These are phyloP conservation scores for Emmelina monodactyla DNA, from an alignment of 2,888 invertebrate genomes.

Conservation along the genomic window DNA sequence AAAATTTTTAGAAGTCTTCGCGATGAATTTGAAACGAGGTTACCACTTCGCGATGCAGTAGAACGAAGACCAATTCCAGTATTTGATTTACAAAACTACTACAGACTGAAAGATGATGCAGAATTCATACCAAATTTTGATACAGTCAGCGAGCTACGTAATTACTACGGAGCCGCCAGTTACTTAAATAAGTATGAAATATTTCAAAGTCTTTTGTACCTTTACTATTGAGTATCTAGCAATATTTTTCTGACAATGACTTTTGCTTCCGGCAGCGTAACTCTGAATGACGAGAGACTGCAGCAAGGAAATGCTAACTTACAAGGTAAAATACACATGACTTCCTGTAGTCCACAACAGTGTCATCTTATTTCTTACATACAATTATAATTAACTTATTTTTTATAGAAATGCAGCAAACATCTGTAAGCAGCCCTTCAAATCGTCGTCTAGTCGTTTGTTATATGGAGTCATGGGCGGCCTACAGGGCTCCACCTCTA, in stretches of 20 bases:
- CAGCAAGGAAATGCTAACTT: constrained; percentile 54
- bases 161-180: constrained; percentile 54
- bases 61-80: constrained; percentile 65
- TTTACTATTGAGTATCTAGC: background rate
- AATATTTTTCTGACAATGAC: background rate
- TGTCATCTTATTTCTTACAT: no score
- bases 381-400: no score
- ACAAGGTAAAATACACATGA: no score
- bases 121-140: constrained; percentile 23
- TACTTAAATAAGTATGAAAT: constrained; percentile 45
- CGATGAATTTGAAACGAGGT: constrained; percentile 48
- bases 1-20: constrained; percentile 32
- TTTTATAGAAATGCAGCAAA: constrained; percentile 47
- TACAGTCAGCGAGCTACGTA: constrained; percentile 21
- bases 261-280: background rate
- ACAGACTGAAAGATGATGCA: constrained; percentile 34
- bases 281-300: constrained; percentile 35
- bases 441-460: constrained; percentile 67
- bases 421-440: constrained; percentile 25
- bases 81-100: constrained; percentile 28
- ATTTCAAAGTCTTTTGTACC: background rate
- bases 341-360: no score
- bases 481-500: constrained; percentile 72
- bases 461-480: constrained; percentile 73
- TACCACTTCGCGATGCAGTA: constrained; percentile 76